phyloP scores from a whole-genome alignment of 2,797 vertebrate genomes.

The Petrocephalus sullivani region DNA sequence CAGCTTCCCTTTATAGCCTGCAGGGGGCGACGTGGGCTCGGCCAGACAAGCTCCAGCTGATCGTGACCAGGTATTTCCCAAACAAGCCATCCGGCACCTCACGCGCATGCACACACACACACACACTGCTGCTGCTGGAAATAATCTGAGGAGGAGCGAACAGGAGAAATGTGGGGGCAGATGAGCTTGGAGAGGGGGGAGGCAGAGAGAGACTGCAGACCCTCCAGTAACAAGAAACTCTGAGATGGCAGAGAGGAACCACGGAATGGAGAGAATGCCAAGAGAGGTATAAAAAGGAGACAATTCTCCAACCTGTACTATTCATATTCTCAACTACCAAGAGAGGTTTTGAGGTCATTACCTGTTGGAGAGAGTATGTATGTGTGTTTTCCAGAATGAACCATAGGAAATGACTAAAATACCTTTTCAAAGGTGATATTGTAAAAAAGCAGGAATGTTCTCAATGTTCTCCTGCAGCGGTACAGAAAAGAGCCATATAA shows the following conservation, averaged over 20 bases:
- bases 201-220: background rate
- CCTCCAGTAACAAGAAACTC: background rate
- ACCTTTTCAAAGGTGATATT: background rate
- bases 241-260: background rate
- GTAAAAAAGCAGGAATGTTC: background rate
- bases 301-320: background rate
- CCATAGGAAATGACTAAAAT: background rate
- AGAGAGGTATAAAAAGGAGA: background rate
- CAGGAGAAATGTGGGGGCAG: slow-evolving; percentile 39
- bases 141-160: slow-evolving; percentile 53
- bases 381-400: background rate
- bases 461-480: background rate
- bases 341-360: background rate
- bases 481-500: background rate
- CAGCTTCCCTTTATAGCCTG: slow-evolving; percentile 26
- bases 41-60: slow-evolving; percentile 38
- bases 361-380: background rate
- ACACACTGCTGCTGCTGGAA: slow-evolving; percentile 35
- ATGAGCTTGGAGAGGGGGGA: slow-evolving; percentile 42
- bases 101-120: slow-evolving; percentile 24
- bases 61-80: slow-evolving; percentile 75
- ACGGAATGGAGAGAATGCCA: background rate
- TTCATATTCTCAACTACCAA: background rate
- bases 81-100: slow-evolving; percentile 49
- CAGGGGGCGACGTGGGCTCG: slow-evolving; percentile 48